Evolutionary conservation across 2,888 invertebrate species (phyloP).

Genomic region (Tenthredo livida): DNA sequence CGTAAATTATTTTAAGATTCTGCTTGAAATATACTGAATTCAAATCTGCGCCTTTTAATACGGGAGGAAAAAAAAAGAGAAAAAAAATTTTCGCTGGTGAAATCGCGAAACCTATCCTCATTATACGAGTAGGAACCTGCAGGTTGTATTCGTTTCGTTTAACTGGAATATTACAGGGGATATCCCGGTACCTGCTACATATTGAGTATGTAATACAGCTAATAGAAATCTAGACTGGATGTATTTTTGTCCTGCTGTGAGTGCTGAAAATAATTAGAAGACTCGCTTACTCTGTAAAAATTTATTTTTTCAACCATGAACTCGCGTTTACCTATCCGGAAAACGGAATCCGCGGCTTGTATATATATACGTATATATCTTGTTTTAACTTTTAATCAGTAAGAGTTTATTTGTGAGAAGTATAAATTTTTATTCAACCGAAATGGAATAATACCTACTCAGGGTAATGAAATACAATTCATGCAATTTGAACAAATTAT

Average conservation of each 20-base stretch:
- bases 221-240: not conserved
- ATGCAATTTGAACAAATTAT: not conserved
- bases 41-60: not conserved
- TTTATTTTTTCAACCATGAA: not conserved
- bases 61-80: not conserved
- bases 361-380: too few relatives aligned
- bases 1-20: not conserved
- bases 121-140: not conserved
- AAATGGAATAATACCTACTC: too few relatives aligned
- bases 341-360: not conserved
- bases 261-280: not conserved
- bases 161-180: not conserved
- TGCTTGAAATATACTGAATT: not conserved
- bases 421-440: not conserved
- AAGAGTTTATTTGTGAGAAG: not conserved
- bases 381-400: not conserved
- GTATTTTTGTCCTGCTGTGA: not conserved
- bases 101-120: not conserved
- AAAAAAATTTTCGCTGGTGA: not conserved
- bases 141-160: not conserved
- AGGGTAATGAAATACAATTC: not conserved
- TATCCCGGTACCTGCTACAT: not conserved
- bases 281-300: not conserved
- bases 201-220: not conserved
- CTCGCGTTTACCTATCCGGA: not conserved